Base-by-base conservation (phyloP, 92 coral and sea anemone genomes). In the Epizoanthus scotinus region DNA sequence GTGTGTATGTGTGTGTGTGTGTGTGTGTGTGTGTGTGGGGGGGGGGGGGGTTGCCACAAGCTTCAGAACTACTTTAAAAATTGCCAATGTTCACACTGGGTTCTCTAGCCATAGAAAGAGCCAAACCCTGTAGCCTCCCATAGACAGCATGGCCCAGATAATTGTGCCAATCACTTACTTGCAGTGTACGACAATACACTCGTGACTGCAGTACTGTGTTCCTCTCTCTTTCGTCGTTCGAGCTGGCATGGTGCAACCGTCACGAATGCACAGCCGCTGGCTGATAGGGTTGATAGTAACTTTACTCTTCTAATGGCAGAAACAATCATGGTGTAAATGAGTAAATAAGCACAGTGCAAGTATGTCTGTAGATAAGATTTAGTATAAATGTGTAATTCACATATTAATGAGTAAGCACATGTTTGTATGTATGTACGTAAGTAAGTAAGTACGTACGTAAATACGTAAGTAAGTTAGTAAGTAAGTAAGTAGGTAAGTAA, bases 201-300 rank as follows among this genome's bases (percentile, higher is more conserved):
- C 99, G 82, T 95, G 90, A 71, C 99, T 95, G 59, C 99, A 95
- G 83, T 91, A 95, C 84, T 89, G 94, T 6, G 98, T 95, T 69
- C 99, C 99, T 63, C 99, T 90, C 26, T 93, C 98, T 71, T 95
- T 95, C 3, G 99, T 93, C 18, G 99, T 93, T n/a, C 94, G 89
- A 24, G 98, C 94, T n/a, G 96, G 92, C 90, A 90, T 93, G 77
- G 83, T 89, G 61, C 99, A 95, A 60, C 94, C 93, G 14, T 94
- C 96, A n/a, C 95, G 86, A 31, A 91, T 62, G 75, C 99, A 95
- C 27, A 90, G 29, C 56, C 97, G 91, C 84, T 93, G 89, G 65
- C 91, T 91, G 4, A 95, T 95, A 20, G 99, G 99, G 62, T 95
- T 95, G 52, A 95, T 88, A 12, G 91, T 78, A 50, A 90, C 73